Conservation (phyloP, 2,888 invertebrate species). For the Bimastos eiseni region DNA sequence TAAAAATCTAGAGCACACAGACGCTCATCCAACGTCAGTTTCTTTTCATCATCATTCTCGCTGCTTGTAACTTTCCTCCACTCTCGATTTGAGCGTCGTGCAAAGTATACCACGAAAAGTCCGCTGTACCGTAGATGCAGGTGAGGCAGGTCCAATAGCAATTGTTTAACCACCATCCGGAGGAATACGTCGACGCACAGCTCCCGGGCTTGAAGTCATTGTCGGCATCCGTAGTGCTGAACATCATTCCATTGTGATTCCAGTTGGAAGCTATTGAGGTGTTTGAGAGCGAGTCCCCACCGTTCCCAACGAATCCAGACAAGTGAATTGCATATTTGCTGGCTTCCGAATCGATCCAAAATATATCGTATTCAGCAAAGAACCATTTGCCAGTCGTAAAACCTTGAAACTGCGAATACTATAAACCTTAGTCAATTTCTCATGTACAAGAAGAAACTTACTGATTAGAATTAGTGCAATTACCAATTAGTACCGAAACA, state of each 20-base stretch:
- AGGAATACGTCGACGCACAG: neutral
- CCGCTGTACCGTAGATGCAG: neutral
- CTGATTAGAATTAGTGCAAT: no score
- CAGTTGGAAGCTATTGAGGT: neutral
- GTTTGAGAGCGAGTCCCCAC: neutral
- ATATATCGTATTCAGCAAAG: neutral
- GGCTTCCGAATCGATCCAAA: neutral
- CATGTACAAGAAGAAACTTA: no score
- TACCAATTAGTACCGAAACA: no score
- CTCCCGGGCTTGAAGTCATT: neutral
- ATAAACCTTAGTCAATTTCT: neutral
- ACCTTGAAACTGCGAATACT: neutral
- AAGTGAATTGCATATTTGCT: neutral
- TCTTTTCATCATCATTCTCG: neutral
- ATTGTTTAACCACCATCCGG: neutral
- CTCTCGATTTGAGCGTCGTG: neutral
- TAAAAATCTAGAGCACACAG: neutral
- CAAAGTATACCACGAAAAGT: neutral
- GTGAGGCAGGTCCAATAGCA: neutral
- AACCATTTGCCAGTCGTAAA: neutral
- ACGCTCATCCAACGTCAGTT: neutral
- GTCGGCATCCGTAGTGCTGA: neutral
- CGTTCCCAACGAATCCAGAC: conserved; percentile 6
- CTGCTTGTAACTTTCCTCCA: neutral
- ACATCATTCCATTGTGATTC: neutral